Evolutionary conservation across 2,888 invertebrate genomes (phyloP).

Genomic region (Keiferia lycopersicella): DNA sequence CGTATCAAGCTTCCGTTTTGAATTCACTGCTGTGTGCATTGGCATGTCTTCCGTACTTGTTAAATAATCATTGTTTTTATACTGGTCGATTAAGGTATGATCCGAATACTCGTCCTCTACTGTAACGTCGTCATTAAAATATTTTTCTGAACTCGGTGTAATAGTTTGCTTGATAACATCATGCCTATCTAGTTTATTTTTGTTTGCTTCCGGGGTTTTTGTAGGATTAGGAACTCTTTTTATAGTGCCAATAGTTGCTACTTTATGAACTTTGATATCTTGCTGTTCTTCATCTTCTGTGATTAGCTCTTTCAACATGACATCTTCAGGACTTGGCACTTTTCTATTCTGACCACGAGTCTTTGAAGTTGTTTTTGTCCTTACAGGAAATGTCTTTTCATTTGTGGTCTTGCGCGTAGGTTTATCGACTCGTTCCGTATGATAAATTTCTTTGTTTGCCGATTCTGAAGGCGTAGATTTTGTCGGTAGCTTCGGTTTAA

Average conservation of each 20-base stretch:
- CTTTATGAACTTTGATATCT: constrained; percentile 22
- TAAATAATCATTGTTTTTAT: background rate
- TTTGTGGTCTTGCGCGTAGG: background rate
- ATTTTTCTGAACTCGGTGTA: background rate
- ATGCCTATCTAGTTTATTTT: constrained; percentile 4
- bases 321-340: constrained; percentile 24
- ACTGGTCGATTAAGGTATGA: background rate
- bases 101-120: constrained; percentile 3
- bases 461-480: background rate
- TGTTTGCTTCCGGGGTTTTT: background rate
- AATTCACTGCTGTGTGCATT: background rate
- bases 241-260: constrained; percentile 16
- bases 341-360: background rate
- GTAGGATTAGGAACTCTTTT: constrained; percentile 18
- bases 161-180: background rate
- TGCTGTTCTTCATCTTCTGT: constrained; percentile 25
- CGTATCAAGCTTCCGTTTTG: background rate
- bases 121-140: background rate
- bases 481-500: background rate
- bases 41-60: constrained; percentile 1
- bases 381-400: constrained; percentile 16
- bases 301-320: constrained; percentile 25
- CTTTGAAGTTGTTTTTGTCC: background rate
- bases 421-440: constrained; percentile 11
- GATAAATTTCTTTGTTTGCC: background rate